phyloP scores from a whole-genome alignment of 2,113 vertebrate species.

The Trichomycterus rosablanca region DNA sequence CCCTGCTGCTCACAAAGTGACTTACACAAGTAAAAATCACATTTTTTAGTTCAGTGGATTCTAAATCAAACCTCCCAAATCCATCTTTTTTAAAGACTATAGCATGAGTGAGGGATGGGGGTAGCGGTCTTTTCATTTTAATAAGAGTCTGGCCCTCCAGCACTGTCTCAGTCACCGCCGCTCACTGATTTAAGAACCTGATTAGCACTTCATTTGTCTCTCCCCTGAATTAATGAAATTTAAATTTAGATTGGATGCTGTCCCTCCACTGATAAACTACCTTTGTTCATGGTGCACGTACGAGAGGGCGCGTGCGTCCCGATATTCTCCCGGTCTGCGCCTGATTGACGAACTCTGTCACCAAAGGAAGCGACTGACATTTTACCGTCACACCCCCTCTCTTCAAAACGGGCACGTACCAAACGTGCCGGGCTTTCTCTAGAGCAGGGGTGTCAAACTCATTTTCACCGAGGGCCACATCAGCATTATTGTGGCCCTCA shows the following conservation, averaged over 20 bases:
- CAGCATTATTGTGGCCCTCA: too few species aligned
- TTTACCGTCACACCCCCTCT: slow-evolving; percentile 20
- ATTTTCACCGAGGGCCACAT: too few species aligned
- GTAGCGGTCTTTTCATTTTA: slow-evolving; percentile 17
- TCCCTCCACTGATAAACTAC: slow-evolving; percentile 34
- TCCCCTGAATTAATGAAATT: slow-evolving; percentile 38
- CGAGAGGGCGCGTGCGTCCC: background rate
- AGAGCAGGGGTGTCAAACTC: too few species aligned
- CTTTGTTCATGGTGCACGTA: slow-evolving; percentile 23
- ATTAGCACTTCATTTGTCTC: slow-evolving; percentile 40
- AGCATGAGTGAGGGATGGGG: background rate
- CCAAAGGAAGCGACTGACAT: slow-evolving; percentile 24
- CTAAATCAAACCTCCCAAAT: too few species aligned
- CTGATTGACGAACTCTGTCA: slow-evolving; percentile 33
- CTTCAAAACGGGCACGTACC: too few species aligned
- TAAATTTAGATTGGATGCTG: slow-evolving; percentile 41
- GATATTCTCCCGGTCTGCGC: slow-evolving; percentile 11
- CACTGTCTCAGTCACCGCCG: slow-evolving; percentile 25
- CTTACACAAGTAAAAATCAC: too few species aligned
- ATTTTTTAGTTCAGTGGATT: too few species aligned
- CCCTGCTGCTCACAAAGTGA: too few species aligned
- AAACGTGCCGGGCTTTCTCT: too few species aligned
- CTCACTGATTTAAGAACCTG: slow-evolving; percentile 35
- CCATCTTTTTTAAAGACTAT: too few species aligned
- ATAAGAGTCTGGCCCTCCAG: slow-evolving; percentile 32